These are phyloP conservation scores for Ctenopoma kingsleyae DNA, from an alignment of 2,797 vertebrate species.

Conservation along the genomic window DNA sequence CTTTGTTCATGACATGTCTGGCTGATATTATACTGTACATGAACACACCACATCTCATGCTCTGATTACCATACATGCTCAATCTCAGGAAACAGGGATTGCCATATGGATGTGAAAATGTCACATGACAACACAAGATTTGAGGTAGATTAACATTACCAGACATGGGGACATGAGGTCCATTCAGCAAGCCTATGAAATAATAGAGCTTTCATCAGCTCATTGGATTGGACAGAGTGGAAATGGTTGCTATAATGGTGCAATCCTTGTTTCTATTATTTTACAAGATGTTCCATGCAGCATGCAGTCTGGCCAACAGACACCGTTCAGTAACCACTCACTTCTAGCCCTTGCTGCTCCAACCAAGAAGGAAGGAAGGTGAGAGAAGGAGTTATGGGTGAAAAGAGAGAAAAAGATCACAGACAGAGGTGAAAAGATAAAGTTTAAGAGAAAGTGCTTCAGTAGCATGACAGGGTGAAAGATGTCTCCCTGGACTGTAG, in stretches of 20 bases:
- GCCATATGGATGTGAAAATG: not conserved
- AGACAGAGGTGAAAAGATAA: conserved; percentile 29
- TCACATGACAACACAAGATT: not conserved
- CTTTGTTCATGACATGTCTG: not conserved
- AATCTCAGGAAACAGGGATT: conserved; percentile 59
- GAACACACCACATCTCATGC: conserved; percentile 45
- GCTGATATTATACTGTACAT: conserved; percentile 11
- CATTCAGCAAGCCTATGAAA: not conserved
- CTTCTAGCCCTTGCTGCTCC: conserved; percentile 99
- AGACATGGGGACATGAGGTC: not conserved
- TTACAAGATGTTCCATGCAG: conserved; percentile 60
- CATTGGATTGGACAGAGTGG: not conserved
- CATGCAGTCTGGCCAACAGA: conserved; percentile 65
- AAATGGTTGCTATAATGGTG: not conserved
- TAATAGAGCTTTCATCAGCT: not conserved
- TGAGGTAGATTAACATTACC: not conserved
- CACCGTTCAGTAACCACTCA: conserved; percentile 87
- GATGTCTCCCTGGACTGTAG: not conserved
- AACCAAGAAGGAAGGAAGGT: conserved; percentile 72
- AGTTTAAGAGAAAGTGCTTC: conserved; percentile 23
- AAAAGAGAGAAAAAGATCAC: conserved; percentile 56
- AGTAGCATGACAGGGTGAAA: not conserved
- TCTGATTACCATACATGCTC: conserved; percentile 2
- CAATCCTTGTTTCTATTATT: conserved; percentile 57
- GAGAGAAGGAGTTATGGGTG: conserved; percentile 66